These are phyloP conservation scores for Rhabdornis inornatus DNA, from an alignment of 2,113 vertebrate genomes.

Conservation along the genomic window DNA sequence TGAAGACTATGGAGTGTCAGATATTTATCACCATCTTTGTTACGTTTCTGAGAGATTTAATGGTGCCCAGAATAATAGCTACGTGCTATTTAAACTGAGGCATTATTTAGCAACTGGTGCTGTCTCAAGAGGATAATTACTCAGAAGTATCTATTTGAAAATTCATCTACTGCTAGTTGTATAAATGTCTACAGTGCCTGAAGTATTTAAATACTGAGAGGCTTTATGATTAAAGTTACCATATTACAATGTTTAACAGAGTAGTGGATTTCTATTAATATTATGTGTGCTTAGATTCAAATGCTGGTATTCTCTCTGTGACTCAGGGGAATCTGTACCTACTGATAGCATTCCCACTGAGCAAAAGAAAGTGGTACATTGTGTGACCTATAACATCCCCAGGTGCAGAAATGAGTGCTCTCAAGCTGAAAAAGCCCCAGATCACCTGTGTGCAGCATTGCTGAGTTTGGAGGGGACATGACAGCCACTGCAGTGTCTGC, in stretches of 20 bases:
- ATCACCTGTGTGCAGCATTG: neutral
- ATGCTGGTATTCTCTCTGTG: neutral
- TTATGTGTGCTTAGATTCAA: neutral
- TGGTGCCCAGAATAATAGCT: conserved; percentile 56
- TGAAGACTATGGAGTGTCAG: neutral
- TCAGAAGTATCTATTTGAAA: conserved; percentile 66
- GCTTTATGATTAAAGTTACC: conserved; percentile 29
- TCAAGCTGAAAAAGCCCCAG: neutral
- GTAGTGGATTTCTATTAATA: conserved; percentile 41
- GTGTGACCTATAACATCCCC: neutral
- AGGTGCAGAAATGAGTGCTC: neutral
- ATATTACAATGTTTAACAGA: conserved; percentile 48
- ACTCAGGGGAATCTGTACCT: neutral
- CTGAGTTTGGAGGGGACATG: neutral
- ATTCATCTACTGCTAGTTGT: conserved; percentile 52
- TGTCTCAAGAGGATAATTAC: conserved; percentile 59
- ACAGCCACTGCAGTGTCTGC: neutral
- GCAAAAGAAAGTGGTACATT: neutral
- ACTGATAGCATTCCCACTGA: neutral
- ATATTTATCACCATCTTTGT: conserved; percentile 60
- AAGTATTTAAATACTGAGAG: conserved; percentile 47
- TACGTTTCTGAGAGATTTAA: conserved; percentile 50
- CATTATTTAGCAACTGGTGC: conserved; percentile 50
- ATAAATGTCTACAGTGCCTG: conserved; percentile 57
- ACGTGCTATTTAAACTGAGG: conserved; percentile 58